phyloP scores from a whole-genome alignment of 1,140 invertebrate species.

The Thaumetopoea pityocampa region DNA sequence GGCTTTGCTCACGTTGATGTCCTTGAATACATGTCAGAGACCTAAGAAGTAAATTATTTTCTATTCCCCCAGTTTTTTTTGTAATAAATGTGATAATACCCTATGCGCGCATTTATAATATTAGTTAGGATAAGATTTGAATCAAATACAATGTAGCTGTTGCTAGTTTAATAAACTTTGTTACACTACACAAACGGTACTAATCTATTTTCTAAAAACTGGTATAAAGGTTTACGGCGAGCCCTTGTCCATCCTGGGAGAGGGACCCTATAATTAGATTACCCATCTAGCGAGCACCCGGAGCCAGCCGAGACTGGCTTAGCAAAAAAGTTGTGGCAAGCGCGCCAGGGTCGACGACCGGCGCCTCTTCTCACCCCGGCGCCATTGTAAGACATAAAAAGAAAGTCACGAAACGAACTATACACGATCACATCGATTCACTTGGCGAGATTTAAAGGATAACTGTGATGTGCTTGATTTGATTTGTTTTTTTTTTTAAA shows the following conservation, averaged over 20 bases:
- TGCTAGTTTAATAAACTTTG: too few species aligned
- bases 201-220: constrained; percentile 31
- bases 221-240: constrained; percentile 31
- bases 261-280: constrained; percentile 59
- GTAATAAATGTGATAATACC: too few species aligned
- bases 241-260: constrained; percentile 33
- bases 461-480: too few species aligned
- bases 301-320: constrained; percentile 42
- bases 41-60: too few species aligned
- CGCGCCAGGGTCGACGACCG: constrained; percentile 50
- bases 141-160: too few species aligned
- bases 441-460: constrained; percentile 21
- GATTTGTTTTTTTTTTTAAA: too few species aligned
- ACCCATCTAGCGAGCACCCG: constrained; percentile 43
- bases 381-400: constrained; percentile 34
- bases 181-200: too few species aligned
- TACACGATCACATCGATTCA: constrained; percentile 22
- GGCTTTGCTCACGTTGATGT: too few species aligned
- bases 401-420: constrained; percentile 38
- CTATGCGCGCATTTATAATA: too few species aligned
- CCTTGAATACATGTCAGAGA: too few species aligned
- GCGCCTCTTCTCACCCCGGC: constrained; percentile 32
- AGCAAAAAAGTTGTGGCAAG: constrained; percentile 49
- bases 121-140: too few species aligned
- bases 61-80: too few species aligned